phyloP scores from a whole-genome alignment of 2,113 vertebrate genomes.

The Columba janthina region DNA sequence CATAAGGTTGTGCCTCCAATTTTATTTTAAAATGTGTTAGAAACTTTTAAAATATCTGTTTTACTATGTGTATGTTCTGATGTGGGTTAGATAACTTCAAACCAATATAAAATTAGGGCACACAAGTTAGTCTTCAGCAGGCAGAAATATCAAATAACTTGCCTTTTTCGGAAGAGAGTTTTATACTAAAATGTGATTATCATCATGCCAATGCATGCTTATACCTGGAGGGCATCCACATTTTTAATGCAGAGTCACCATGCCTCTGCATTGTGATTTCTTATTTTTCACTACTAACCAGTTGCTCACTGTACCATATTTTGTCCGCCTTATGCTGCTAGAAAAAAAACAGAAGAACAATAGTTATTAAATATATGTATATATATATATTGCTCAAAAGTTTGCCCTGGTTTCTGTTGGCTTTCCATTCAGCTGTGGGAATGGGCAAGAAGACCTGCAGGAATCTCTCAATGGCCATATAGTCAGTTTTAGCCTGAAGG shows the following conservation, averaged over 20 bases:
- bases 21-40: constrained; percentile 67
- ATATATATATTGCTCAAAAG: neutral
- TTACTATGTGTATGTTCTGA: constrained; percentile 47
- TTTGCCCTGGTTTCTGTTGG: neutral
- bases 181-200: neutral
- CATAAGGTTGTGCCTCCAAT: constrained; percentile 69
- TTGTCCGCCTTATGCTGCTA: neutral
- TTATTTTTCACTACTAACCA: neutral
- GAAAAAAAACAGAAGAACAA: constrained; percentile 3
- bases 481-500: neutral
- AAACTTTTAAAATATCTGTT: constrained; percentile 45
- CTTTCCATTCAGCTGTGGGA: neutral
- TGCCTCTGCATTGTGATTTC: neutral
- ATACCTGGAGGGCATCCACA: neutral
- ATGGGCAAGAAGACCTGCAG: neutral
- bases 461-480: neutral
- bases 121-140: constrained; percentile 3
- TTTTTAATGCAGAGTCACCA: neutral
- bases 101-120: constrained; percentile 43
- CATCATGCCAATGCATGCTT: neutral
- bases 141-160: constrained; percentile 59
- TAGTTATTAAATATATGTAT: neutral
- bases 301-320: neutral
- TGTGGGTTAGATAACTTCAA: constrained; percentile 61
- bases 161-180: constrained; percentile 49